Evolutionary conservation across 1,140 invertebrate genomes (phyloP), one percentile per base, ranked within the genome.

Genomic region (Scaptomyza hsui): DNA sequence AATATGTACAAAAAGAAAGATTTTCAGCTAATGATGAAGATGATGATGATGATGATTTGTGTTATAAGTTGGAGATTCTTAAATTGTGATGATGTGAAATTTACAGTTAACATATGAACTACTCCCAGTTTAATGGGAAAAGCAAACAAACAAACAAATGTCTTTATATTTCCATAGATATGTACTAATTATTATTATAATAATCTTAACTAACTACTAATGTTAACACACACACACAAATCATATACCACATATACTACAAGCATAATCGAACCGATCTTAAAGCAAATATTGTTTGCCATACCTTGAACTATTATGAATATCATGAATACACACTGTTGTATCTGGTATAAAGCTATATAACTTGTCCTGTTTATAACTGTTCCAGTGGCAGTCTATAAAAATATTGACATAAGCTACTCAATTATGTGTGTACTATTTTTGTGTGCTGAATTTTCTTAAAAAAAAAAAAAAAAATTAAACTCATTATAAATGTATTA

Each of bases 31-130:
- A 29, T 29, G 29, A 53, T 10, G 37, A 55, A 19, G 16, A 16
- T 29, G 29, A 53, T 10, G 37, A 55, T 21, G 16, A 16, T 37
- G 9, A 44, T 26, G 21, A 72, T 85, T 80, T 86, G 64, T 77
- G 72, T 79, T 89, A 85, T 79, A 75, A 83, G 78, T 89, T 90
- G 77, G 80, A 74, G 73, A 85, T 81, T 79, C 81, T 88, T 81
- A 90, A 90, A 90, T 85, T 90, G 88, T 88, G 83, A 89, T 91
- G 90, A 91, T 91, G 90, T 90, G 90, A 89, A 91, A 91, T 91
- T 90, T 89, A 91, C 85, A 91, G 90, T 91, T 91, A 91, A 91
- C 90, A 91, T 90, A 81, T 76, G 59, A 89, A 88, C 85, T 89
- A 83, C 70, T 85, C 86, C 89, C 89, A 90, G 89, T 90, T 90